These are phyloP conservation scores for Leucoraja erinaceus DNA, from an alignment of 2,113 vertebrate species.

Conservation along the genomic window DNA sequence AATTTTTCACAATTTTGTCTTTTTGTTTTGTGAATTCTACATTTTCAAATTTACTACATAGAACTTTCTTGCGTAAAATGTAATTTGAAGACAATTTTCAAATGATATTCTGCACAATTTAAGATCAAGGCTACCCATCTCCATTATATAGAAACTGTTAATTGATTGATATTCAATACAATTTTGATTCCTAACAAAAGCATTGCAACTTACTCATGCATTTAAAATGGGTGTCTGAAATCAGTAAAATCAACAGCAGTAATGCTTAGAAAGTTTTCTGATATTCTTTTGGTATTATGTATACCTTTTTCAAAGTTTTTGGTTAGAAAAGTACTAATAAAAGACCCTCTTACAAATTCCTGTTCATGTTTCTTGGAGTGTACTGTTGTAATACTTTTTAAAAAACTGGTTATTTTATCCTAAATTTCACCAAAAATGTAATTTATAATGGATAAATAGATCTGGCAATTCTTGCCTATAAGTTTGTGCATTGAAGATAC, in stretches of 20 bases:
- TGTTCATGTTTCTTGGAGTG: neutral
- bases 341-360: neutral
- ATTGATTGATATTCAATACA: neutral
- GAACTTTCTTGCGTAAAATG: neutral
- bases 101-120: neutral
- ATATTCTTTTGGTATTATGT: neutral
- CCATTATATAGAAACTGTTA: neutral
- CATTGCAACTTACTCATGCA: neutral
- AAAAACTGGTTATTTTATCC: neutral
- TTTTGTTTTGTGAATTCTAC: neutral
- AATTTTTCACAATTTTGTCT: neutral
- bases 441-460: neutral
- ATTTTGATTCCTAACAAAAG: conserved; percentile 4
- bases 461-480: neutral
- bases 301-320: neutral
- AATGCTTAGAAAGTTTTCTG: neutral
- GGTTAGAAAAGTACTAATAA: neutral
- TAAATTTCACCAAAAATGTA: neutral
- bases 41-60: neutral
- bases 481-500: neutral
- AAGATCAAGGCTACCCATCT: neutral
- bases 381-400: neutral
- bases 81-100: neutral
- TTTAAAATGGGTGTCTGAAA: neutral
- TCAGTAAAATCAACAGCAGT: neutral